A percentile compares a stretch with the other conserved stretches of the same genome.
phyloP scores from a whole-genome alignment of 1,140 invertebrate genomes.

The Bradynema listronoti region DNA sequence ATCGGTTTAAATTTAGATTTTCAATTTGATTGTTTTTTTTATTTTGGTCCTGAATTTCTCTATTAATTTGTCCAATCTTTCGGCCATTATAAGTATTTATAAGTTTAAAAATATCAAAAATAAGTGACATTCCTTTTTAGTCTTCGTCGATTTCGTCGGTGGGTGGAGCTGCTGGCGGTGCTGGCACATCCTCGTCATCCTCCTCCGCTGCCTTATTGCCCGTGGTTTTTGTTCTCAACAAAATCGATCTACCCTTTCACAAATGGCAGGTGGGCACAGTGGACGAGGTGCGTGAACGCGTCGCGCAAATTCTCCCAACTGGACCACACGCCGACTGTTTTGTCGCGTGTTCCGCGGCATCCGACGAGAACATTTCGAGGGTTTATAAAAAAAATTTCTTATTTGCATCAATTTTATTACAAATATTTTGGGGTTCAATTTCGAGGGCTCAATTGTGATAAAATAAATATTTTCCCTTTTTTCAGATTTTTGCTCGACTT shows the following conservation, averaged over 20 bases:
- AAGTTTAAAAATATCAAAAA: no score
- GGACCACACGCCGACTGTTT: constrained; percentile 3
- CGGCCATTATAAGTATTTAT: no score
- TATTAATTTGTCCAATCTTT: no score
- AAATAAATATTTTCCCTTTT: constrained; percentile 24
- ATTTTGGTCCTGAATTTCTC: no score
- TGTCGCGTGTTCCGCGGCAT: constrained; percentile 24
- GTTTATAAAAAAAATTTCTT: constrained; percentile 22
- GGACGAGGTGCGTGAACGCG: constrained; percentile 41
- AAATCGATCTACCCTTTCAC: constrained; percentile 55
- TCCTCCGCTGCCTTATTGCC: constrained; percentile 35
- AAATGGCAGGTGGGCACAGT: constrained; percentile 45
- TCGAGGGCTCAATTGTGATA: not conserved
- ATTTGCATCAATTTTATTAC: no score
- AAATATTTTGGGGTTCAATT: no score
- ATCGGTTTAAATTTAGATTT: no score
- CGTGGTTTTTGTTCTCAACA: constrained; percentile 59
- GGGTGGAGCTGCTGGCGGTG: no score
- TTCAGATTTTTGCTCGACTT: constrained; percentile 58
- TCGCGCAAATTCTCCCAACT: constrained; percentile 14
- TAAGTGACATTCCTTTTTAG: no score
- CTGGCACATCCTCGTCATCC: not conserved
- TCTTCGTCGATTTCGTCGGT: no score
- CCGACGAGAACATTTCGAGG: constrained; percentile 35
- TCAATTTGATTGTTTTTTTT: no score